Conservation (phyloP, 2,888 invertebrate species). For the Drosophila nr. medialis region DNA sequence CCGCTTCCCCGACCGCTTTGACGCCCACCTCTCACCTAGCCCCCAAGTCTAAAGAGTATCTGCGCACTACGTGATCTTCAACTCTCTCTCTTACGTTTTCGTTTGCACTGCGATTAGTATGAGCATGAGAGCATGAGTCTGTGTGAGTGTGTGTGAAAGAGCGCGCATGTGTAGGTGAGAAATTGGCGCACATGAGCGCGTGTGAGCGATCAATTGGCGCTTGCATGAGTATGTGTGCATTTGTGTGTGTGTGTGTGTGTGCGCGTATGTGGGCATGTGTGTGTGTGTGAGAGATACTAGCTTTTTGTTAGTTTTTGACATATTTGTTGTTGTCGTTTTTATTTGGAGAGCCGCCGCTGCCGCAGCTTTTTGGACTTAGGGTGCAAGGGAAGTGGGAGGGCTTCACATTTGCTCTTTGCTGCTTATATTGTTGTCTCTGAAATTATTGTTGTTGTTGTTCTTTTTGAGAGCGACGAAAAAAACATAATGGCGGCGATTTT, state of each 20-base stretch:
- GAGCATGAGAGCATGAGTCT: conserved; percentile 23
- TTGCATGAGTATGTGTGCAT: conserved; percentile 30
- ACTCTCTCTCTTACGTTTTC: conserved; percentile 20
- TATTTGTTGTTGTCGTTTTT: conserved; percentile 67
- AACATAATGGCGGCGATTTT: conserved; percentile 77
- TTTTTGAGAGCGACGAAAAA: conserved; percentile 46
- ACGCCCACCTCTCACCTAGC: conserved; percentile 20
- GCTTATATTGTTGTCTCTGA: conserved; percentile 22
- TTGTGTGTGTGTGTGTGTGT: conserved; percentile 7
- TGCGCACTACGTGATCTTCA: conserved; percentile 31
- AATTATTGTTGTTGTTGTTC: conserved; percentile 30
- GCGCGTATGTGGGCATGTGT: conserved; percentile 13
- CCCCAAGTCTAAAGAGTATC: conserved; percentile 37
- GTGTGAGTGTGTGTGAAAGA: conserved; percentile 50
- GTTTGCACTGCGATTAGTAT: conserved; percentile 60
- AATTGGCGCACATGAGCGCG: conserved; percentile 69
- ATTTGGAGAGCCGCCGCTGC: conserved; percentile 45
- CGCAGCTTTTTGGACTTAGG: conserved; percentile 39
- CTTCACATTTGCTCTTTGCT: conserved; percentile 47
- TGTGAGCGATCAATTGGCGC: conserved; percentile 74
- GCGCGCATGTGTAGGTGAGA: conserved; percentile 68
- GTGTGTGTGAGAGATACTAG: conserved; percentile 45
- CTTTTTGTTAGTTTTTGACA: conserved; percentile 75
- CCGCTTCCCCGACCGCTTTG: conserved; percentile 32
- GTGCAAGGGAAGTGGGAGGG: conserved; percentile 66